phyloP scores from a whole-genome alignment of 2,888 invertebrate genomes.

The Microctonus hyperodae region DNA sequence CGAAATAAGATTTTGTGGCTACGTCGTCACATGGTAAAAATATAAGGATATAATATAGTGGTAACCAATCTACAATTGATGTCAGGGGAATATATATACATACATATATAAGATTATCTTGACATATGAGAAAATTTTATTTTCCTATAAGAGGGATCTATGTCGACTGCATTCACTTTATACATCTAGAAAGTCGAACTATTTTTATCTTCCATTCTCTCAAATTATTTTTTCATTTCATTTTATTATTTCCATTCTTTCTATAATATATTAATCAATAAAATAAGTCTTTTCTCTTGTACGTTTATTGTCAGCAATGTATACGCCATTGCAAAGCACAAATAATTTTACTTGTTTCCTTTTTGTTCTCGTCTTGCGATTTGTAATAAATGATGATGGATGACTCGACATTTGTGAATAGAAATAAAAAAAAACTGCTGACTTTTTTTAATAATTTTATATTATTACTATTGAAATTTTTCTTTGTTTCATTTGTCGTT shows the following conservation, averaged over 20 bases:
- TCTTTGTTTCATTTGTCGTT: not conserved
- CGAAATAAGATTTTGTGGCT: constrained; percentile 12
- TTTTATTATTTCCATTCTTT: not conserved
- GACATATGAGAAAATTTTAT: not conserved
- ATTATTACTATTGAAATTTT: not conserved
- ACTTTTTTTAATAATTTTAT: constrained; percentile 13
- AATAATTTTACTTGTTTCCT: not conserved
- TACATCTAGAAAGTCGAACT: not conserved
- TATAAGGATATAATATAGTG: not conserved
- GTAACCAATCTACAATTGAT: constrained; percentile 21
- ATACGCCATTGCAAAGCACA: too few relatives aligned
- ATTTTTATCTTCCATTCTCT: not conserved
- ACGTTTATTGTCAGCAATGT: too few relatives aligned
- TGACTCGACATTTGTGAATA: constrained; percentile 12
- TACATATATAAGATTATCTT: not conserved
- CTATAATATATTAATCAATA: not conserved
- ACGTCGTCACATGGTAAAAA: constrained; percentile 7
- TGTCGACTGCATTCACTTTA: not conserved
- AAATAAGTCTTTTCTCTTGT: not conserved
- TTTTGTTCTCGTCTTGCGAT: not conserved
- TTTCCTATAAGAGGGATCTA: not conserved
- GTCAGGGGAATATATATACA: constrained; percentile 12
- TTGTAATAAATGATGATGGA: constrained; percentile 22
- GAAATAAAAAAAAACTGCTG: not conserved
- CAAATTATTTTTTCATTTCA: not conserved